Conservation (phyloP, 1,140 invertebrate genomes). For the Sycophaga agraensis region DNA sequence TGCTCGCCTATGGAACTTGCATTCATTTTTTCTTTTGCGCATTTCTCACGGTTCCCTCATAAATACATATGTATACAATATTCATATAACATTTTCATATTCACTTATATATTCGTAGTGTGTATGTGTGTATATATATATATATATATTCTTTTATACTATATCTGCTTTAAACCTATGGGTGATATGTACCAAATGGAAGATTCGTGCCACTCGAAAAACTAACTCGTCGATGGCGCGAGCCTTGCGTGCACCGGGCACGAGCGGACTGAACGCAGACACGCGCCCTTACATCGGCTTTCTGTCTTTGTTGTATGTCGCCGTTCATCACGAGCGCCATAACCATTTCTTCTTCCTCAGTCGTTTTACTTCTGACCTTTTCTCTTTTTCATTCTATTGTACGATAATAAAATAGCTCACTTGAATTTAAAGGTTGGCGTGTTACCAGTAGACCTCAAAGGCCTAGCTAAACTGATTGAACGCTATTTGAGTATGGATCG, state of each 20-base stretch:
- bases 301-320: background rate
- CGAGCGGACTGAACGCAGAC: conserved; percentile 27
- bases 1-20: too few relatives aligned
- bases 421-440: conserved; percentile 18
- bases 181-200: conserved; percentile 60
- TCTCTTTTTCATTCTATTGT: background rate
- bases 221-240: background rate
- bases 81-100: too few relatives aligned
- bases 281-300: background rate
- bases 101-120: background rate
- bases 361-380: background rate
- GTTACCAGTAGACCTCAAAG: too few relatives aligned
- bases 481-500: too few relatives aligned
- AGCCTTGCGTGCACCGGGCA: conserved; percentile 14
- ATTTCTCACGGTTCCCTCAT: too few relatives aligned
- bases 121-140: conserved; percentile 13
- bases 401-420: conserved; percentile 7
- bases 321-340: too few relatives aligned
- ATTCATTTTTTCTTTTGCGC: too few relatives aligned
- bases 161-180: conserved; percentile 36
- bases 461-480: too few relatives aligned
- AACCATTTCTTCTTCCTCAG: too few relatives aligned
- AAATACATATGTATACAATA: too few relatives aligned
- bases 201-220: conserved; percentile 47
- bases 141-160: conserved; percentile 5